phyloP scores from a whole-genome alignment of 2,113 vertebrate genomes.

The Rhodinocichla rosea region DNA sequence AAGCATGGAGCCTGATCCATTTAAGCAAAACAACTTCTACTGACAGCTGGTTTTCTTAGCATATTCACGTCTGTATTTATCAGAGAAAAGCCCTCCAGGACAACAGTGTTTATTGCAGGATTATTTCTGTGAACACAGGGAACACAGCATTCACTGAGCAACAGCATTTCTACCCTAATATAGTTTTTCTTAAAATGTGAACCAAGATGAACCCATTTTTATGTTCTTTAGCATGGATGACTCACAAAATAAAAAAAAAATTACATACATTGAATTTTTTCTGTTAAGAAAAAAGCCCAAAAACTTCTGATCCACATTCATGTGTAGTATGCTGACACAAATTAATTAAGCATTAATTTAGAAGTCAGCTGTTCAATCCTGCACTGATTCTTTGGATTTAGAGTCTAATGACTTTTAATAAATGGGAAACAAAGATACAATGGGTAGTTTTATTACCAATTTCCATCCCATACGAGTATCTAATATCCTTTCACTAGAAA shows the following conservation, averaged over 20 bases:
- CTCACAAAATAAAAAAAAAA: neutral
- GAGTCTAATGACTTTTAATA: neutral
- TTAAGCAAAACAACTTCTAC: constrained; percentile 68
- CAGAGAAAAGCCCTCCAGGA: constrained; percentile 56
- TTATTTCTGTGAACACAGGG: constrained; percentile 67
- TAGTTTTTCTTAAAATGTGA: constrained; percentile 21
- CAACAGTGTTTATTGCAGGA: constrained; percentile 71
- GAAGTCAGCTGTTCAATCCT: neutral
- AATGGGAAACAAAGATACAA: neutral
- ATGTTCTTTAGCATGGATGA: neutral
- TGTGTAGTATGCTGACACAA: neutral
- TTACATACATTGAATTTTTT: neutral
- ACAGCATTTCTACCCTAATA: constrained; percentile 35
- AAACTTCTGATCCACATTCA: neutral
- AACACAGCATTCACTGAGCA: constrained; percentile 46
- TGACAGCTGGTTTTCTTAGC: constrained; percentile 69
- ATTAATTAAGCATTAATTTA: neutral
- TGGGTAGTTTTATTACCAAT: neutral
- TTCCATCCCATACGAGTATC: neutral
- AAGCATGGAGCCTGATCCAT: constrained; percentile 43
- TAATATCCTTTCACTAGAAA: neutral
- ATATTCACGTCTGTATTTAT: constrained; percentile 64
- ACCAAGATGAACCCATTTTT: constrained; percentile 10
- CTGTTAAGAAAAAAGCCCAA: neutral
- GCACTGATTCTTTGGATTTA: neutral